Base-by-base conservation (phyloP, 1,140 invertebrate species). In the Glomeris maerens region DNA sequence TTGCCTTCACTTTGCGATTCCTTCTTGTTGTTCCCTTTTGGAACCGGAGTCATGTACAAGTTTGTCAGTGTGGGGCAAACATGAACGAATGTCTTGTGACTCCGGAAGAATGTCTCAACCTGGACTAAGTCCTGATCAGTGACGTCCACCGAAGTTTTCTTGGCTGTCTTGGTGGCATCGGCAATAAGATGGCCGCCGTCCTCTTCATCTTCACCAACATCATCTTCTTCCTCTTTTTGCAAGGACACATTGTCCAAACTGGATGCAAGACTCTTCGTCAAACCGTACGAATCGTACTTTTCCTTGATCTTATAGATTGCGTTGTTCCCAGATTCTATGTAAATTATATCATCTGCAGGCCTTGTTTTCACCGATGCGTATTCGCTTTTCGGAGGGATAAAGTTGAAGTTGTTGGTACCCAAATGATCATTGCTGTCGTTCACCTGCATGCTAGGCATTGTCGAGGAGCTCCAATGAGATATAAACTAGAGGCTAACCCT, bases 11-110 rank as follows among this genome's bases (percentile, higher is more conserved):
- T 25, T 53, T 52, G 13, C 57, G 53, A 20, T 38, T 47, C 39
- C n/a, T 46, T 41, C 20, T 36, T 21, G 36, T 45, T 40, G 27
- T 46, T 45, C 2, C 77, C 72, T 36, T 69, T 67, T 27, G 72
- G 66, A 5, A 49, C 56, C 1, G 60, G 55, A 27, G 73, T 68
- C 50, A 78, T 74, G 57, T 74, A 89, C 29, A 90, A 64, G 66
- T 87, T 88, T 17, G 83, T 83, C 59, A 89, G 63, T 14, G 83
- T 84, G 27, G 76, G 73, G 57, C 83, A 83, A 0, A 89, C 84
- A 45, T 57, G 64, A 3, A 74, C 65, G 60, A 81, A 77, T 0
- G 83, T 83, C 60, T 83, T 83, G 47, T 86, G 73, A 36, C 83
- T 83, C 26, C 75, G 72, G 58, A 84, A 85, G 60, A 85, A 85